Conservation (phyloP, 2,113 vertebrate species). For the Baryphthengus martii region DNA sequence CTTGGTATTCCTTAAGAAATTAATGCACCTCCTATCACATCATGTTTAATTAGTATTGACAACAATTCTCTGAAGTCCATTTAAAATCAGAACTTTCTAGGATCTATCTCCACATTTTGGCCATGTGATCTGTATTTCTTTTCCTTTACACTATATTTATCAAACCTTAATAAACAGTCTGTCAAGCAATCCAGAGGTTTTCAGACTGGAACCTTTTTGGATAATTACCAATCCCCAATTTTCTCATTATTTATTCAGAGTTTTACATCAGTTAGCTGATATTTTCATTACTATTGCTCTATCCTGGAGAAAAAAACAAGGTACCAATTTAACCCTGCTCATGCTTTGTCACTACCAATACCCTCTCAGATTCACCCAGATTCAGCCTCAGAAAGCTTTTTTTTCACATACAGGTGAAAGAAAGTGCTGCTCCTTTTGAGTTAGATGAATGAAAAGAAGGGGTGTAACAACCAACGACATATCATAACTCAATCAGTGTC, state of each 20-base stretch:
- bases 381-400: neutral
- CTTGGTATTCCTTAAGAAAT: neutral
- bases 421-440: neutral
- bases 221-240: neutral
- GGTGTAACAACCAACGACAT: neutral
- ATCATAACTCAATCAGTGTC: neutral
- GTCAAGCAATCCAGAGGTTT: neutral
- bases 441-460: neutral
- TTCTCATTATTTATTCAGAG: neutral
- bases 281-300: neutral
- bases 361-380: neutral
- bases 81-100: neutral
- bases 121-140: neutral
- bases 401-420: too few species aligned
- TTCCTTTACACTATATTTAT: neutral
- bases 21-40: neutral
- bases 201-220: neutral
- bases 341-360: neutral
- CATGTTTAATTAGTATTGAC: neutral
- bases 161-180: neutral
- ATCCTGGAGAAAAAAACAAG: neutral
- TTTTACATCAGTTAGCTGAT: neutral
- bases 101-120: neutral
- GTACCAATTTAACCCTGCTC: neutral
- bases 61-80: neutral